Percentiles rank a stretch among this genome's conserved stretches.
phyloP scores from a whole-genome alignment of 2,888 invertebrate genomes.

The Dusona sp. region DNA sequence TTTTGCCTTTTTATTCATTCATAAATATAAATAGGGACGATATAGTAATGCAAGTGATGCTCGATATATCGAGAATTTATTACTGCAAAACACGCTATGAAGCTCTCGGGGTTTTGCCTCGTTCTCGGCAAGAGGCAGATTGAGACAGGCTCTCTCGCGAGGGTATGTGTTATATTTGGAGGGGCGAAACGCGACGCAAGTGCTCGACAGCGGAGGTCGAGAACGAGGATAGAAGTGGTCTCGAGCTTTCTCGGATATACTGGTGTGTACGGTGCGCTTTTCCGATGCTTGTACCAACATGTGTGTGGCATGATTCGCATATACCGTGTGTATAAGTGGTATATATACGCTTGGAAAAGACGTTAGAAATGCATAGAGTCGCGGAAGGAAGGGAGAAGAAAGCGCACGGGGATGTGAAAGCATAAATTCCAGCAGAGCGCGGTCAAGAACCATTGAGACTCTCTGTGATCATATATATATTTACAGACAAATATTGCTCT shows the following conservation, averaged over 20 bases:
- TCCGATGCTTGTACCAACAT: constrained; percentile 23
- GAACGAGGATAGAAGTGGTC: constrained; percentile 44
- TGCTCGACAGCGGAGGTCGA: constrained; percentile 36
- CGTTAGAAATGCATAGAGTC: constrained; percentile 63
- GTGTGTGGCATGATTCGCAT: constrained; percentile 46
- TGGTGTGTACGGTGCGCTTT: background rate
- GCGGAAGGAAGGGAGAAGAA: background rate
- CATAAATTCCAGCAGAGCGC: constrained; percentile 27
- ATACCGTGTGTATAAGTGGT: background rate
- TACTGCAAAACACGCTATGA: background rate
- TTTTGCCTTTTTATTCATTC: background rate
- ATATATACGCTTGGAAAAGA: background rate
- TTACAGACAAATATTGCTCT: background rate
- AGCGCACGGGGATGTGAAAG: background rate
- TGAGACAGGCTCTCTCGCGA: constrained; percentile 17
- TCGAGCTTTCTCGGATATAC: constrained; percentile 15
- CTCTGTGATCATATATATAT: too few relatives aligned
- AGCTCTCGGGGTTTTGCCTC: background rate
- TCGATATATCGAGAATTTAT: background rate
- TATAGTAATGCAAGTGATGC: background rate
- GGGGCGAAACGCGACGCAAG: constrained; percentile 22
- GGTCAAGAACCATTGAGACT: constrained; percentile 54
- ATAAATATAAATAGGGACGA: constrained; percentile 11
- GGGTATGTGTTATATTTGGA: background rate
- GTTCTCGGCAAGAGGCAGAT: constrained; percentile 17